These are phyloP conservation scores for Lineus longissimus DNA, from an alignment of 1,140 invertebrate genomes.

Conservation along the genomic window DNA sequence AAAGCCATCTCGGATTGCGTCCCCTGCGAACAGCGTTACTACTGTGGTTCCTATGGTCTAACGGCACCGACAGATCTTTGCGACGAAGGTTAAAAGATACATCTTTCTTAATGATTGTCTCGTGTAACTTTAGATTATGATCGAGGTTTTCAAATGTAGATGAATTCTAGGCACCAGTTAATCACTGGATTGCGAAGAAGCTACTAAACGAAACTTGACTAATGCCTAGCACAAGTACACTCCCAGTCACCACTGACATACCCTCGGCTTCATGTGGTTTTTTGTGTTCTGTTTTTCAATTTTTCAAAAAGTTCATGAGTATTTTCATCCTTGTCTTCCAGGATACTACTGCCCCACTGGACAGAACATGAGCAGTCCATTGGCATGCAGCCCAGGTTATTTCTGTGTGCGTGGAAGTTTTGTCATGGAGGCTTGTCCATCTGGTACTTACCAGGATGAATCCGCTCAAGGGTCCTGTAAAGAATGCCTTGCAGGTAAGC, in stretches of 20 bases:
- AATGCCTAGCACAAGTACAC: too few relatives aligned
- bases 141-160: too few relatives aligned
- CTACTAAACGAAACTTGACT: too few relatives aligned
- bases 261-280: too few relatives aligned
- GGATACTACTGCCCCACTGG: constrained; percentile 48
- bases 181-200: too few relatives aligned
- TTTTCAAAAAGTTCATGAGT: too few relatives aligned
- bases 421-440: constrained; percentile 34
- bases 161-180: too few relatives aligned
- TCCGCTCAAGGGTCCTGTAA: constrained; percentile 41
- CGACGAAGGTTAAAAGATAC: constrained; percentile 34
- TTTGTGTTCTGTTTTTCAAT: too few relatives aligned
- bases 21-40: constrained; percentile 38
- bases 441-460: constrained; percentile 46
- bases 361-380: constrained; percentile 37
- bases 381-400: constrained; percentile 33
- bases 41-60: constrained; percentile 40
- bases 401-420: constrained; percentile 40
- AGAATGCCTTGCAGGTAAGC: constrained; percentile 40
- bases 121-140: too few relatives aligned
- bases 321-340: constrained; percentile 17
- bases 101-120: too few relatives aligned
- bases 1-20: constrained; percentile 30
- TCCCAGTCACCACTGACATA: too few relatives aligned
- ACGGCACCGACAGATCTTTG: constrained; percentile 41